phyloP scores from a whole-genome alignment of 1,140 invertebrate genomes.

The Glomeris maerens region DNA sequence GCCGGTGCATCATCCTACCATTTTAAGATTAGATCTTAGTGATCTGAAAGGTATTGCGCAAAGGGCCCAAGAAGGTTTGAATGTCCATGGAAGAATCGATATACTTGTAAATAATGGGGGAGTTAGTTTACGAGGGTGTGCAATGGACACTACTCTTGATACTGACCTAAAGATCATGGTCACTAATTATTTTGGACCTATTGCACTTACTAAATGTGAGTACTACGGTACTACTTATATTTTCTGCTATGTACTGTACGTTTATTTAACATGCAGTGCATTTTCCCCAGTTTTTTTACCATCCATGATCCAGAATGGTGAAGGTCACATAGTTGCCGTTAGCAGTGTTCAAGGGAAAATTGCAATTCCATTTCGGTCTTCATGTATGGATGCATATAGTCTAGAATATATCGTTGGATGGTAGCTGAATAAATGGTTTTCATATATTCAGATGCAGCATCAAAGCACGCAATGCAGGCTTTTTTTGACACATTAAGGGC shows the following conservation, averaged over 20 bases:
- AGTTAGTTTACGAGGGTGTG: conserved; percentile 56
- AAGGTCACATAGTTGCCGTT: conserved; percentile 75
- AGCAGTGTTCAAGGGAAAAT: conserved; percentile 87
- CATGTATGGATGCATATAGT: background rate
- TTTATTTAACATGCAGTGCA: conserved; percentile 10
- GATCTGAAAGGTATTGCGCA: conserved; percentile 47
- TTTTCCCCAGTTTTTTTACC: conserved; percentile 55
- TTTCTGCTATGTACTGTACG: background rate
- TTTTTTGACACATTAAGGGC: conserved; percentile 69
- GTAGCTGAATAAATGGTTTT: conserved; percentile 10
- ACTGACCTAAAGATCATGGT: conserved; percentile 81
- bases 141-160: conserved; percentile 58
- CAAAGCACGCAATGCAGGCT: conserved; percentile 86
- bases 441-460: conserved; percentile 55
- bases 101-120: conserved; percentile 89
- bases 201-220: conserved; percentile 79
- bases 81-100: conserved; percentile 56
- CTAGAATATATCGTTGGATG: background rate
- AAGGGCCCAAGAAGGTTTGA: conserved; percentile 47
- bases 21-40: conserved; percentile 60
- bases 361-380: conserved; percentile 58
- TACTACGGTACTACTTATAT: conserved; percentile 9
- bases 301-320: conserved; percentile 57
- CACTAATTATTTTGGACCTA: conserved; percentile 86
- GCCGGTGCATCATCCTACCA: conserved; percentile 49